Conservation (phyloP, 2,797 vertebrate species). For the Astyanax mexicanus region DNA sequence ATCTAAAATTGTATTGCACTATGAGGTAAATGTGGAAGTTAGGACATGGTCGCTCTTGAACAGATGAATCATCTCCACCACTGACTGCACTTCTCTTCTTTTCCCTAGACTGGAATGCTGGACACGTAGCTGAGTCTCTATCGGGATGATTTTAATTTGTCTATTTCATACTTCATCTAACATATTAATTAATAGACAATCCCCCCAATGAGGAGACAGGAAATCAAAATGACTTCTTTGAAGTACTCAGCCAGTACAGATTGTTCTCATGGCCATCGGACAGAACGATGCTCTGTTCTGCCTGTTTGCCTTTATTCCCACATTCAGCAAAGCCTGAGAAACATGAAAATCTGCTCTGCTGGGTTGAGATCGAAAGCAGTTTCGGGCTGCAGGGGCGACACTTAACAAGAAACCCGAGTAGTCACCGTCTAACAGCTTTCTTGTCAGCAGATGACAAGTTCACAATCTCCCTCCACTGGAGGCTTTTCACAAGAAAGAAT, state of each 20-base stretch:
- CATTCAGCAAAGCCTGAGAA: background rate
- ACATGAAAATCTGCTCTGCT: background rate
- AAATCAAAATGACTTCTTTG: background rate
- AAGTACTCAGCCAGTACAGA: background rate
- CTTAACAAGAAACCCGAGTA: background rate
- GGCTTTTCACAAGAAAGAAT: background rate
- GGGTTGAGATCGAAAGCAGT: too few species aligned
- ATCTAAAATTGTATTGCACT: too few species aligned
- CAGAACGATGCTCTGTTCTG: background rate
- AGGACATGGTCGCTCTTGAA: too few species aligned
- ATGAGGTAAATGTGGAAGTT: too few species aligned
- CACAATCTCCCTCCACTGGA: background rate
- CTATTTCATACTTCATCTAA: conserved; percentile 31
- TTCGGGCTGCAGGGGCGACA: background rate
- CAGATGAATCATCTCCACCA: background rate
- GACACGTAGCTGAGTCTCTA: conserved; percentile 1
- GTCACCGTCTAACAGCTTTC: background rate
- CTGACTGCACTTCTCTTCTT: background rate
- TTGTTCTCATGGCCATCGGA: background rate
- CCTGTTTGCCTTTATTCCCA: too few species aligned
- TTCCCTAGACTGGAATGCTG: background rate
- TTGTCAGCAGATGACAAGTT: background rate
- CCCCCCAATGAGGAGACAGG: background rate
- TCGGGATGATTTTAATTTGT: background rate
- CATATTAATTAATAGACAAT: conserved; percentile 25